Conservation (phyloP, 2,113 vertebrate species). For the Monopterus albus region DNA sequence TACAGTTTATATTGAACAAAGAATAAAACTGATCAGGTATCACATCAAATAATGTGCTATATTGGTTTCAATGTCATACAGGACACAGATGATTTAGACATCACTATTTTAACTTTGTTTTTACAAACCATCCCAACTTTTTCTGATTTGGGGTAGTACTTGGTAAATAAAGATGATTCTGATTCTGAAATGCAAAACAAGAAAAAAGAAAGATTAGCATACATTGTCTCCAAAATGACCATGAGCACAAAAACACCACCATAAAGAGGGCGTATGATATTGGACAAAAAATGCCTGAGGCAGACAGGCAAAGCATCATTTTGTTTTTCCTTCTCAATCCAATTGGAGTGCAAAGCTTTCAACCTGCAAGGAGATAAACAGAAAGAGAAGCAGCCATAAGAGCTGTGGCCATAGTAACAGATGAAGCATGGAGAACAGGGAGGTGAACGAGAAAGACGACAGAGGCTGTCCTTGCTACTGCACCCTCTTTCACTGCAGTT, state of each 20-base stretch:
- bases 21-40: too few relatives aligned
- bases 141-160: too few relatives aligned
- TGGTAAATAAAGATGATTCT: too few relatives aligned
- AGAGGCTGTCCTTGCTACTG: slow-evolving; percentile 44
- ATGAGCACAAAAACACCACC: slow-evolving; percentile 22
- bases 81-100: too few relatives aligned
- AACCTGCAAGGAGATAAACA: slow-evolving; percentile 23
- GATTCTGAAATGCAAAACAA: slow-evolving; percentile 36
- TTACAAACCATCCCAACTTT: too few relatives aligned
- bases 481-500: slow-evolving; percentile 28
- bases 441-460: slow-evolving; percentile 27
- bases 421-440: slow-evolving; percentile 28
- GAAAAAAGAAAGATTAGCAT: slow-evolving; percentile 5
- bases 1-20: too few relatives aligned
- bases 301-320: slow-evolving; percentile 28
- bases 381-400: slow-evolving; percentile 10
- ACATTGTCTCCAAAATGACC: slow-evolving; percentile 34
- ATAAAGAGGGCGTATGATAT: slow-evolving; percentile 29
- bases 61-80: too few relatives aligned
- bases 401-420: slow-evolving; percentile 52
- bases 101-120: too few relatives aligned
- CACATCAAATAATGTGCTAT: too few relatives aligned
- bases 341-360: slow-evolving; percentile 35
- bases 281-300: slow-evolving; percentile 22
- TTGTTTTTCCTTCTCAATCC: slow-evolving; percentile 36